Percentiles rank a stretch among this genome's conserved stretches.
phyloP scores from a whole-genome alignment of 2,797 vertebrate species.

The Netta rufina region DNA sequence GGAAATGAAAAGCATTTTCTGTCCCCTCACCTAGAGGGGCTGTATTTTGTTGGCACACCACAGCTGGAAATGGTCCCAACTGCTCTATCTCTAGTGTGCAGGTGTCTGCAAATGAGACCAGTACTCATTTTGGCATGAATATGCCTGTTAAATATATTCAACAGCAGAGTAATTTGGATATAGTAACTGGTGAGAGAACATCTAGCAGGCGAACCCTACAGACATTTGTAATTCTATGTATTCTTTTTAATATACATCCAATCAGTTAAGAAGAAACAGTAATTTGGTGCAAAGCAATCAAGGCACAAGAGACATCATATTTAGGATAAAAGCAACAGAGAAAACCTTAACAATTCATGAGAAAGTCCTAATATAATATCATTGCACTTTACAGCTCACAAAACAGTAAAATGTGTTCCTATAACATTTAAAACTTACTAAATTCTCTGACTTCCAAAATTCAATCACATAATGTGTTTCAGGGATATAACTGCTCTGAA shows the following conservation, averaged over 20 bases:
- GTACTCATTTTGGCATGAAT: background rate
- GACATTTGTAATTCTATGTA: background rate
- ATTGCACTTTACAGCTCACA: background rate
- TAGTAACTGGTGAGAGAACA: background rate
- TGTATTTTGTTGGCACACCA: background rate
- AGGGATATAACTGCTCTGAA: background rate
- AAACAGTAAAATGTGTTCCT: background rate
- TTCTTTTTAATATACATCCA: background rate
- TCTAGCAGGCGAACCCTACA: background rate
- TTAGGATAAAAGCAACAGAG: background rate
- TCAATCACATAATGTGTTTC: background rate
- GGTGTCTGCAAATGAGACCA: conserved; percentile 25
- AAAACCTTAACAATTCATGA: background rate
- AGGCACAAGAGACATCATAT: background rate
- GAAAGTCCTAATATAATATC: background rate
- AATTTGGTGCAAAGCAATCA: background rate
- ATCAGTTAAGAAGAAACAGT: background rate
- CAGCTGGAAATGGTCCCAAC: background rate
- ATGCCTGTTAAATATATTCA: background rate
- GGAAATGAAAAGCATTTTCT: conserved; percentile 1
- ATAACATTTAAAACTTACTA: background rate
- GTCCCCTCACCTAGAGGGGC: background rate
- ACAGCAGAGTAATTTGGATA: background rate
- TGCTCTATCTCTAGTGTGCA: background rate
- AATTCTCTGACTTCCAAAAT: background rate